Conservation (phyloP, 2,113 vertebrate species). For the Apistogramma diplotaenia region DNA sequence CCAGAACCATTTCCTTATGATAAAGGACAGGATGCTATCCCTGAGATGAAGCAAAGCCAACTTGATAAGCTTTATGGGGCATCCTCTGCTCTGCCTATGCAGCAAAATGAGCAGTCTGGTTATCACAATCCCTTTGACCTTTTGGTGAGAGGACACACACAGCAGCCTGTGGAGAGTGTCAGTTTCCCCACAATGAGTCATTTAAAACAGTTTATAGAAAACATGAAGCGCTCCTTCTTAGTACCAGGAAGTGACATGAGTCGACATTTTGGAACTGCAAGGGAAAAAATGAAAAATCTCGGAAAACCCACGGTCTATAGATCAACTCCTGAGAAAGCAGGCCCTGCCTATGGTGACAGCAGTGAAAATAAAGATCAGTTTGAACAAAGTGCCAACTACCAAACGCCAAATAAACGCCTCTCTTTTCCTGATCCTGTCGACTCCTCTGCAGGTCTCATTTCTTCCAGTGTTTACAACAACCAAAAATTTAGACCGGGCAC, state of each 20-base stretch:
- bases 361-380: conserved; percentile 15
- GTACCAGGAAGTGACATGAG: conserved; percentile 18
- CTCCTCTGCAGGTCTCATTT: not conserved
- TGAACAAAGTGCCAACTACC: not conserved
- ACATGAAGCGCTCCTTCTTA: conserved; percentile 47
- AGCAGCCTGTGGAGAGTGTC: not conserved
- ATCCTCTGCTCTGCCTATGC: not conserved
- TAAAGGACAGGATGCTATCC: not conserved
- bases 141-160: conserved; percentile 7
- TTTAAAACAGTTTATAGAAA: conserved; percentile 33
- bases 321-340: not conserved
- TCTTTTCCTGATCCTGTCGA: not conserved
- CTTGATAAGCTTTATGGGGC: not conserved
- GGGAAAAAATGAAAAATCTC: not conserved
- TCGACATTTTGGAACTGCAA: conserved; percentile 37
- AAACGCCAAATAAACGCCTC: conserved; percentile 9
- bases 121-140: conserved; percentile 31
- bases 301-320: not conserved
- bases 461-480: conserved; percentile 4
- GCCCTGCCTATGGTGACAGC: not conserved
- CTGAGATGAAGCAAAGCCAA: not conserved
- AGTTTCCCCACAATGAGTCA: conserved; percentile 32
- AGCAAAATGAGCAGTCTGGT: not conserved
- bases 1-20: not conserved
- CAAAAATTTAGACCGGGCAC: not conserved